A percentile compares a stretch with the other conserved stretches of the same genome.
phyloP scores from a whole-genome alignment of 2,888 invertebrate genomes.

The Piscicola geometra region DNA sequence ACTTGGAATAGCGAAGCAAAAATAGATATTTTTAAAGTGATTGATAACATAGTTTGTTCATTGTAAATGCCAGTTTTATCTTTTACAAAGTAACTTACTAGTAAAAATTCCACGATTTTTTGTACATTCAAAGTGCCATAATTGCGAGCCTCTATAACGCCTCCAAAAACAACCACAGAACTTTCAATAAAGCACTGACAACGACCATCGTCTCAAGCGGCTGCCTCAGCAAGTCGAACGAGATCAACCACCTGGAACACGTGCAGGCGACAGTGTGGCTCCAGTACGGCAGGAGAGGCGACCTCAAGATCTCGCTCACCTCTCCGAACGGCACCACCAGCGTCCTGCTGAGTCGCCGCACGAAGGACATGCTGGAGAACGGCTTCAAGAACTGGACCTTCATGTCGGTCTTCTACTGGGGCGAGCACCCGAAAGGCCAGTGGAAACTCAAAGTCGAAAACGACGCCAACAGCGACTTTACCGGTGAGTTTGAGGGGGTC shows the following conservation, averaged over 20 bases:
- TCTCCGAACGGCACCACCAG: constrained; percentile 48
- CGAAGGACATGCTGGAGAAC: constrained; percentile 75
- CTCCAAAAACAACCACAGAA: constrained; percentile 36
- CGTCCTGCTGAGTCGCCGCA: constrained; percentile 61
- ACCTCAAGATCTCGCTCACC: constrained; percentile 70
- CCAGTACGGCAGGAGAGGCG: constrained; percentile 81
- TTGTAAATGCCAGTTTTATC: neutral
- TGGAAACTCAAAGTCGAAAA: constrained; percentile 88
- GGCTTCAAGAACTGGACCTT: constrained; percentile 98
- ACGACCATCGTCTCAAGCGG: constrained; percentile 48
- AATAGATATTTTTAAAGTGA: no score
- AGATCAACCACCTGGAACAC: constrained; percentile 90
- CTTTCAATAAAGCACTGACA: constrained; percentile 29
- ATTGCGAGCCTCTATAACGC: no score
- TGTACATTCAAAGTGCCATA: no score
- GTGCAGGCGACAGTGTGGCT: constrained; percentile 89
- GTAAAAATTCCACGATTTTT: no score
- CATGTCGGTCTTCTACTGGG: constrained; percentile 98
- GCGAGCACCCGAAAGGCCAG: constrained; percentile 83
- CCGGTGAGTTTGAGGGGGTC: neutral
- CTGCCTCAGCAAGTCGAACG: constrained; percentile 48
- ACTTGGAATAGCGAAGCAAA: no score
- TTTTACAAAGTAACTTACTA: neutral
- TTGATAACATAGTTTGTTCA: neutral
- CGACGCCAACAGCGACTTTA: constrained; percentile 21